Evolutionary conservation across 2,113 vertebrate genomes (phyloP), one percentile per base, ranked within the genome.

Genomic region (Myrmophylax atrothorax): DNA sequence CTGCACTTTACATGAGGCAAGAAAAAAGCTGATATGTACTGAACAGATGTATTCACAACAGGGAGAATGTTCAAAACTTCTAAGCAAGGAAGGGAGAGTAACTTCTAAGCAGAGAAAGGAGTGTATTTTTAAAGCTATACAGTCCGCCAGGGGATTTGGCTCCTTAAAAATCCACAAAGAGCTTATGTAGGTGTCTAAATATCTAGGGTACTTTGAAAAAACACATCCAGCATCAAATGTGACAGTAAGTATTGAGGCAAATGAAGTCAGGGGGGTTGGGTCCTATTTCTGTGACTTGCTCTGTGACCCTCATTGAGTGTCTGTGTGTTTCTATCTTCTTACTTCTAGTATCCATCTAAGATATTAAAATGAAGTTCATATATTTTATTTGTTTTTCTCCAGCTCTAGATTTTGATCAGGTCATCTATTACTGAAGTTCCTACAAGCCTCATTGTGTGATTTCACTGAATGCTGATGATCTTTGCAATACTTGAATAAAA

Each of bases 401-500:
- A 75, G 23, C 55, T 91, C 56, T 70, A 63, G 33, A n/a, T 49
- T 94, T 89, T 68, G 47, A 35, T 64, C 60, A 72, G 60, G 10
- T 68, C 60, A 78, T 56, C 20, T 46, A 2, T 33, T 81, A 52
- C 28, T 24, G 40, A 84, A 28, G 10, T 52, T 72, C 22, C 37
- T 47, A 12, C 0, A 0, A 55, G 42, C 9, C 47, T 90, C 49
- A 22, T 4, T 76, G 47, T 26, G 29, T 44, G 64, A 37, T 74
- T 78, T 78, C 35, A 52, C 60, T 84, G 50, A 14, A 78, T 24
- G 12, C 37, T 78, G 53, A 67, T 22, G 19, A 86, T 31, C 31
- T 72, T 68, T 74, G 25, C 9, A 5, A 49, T 37, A 31, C 20
- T 49, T 56, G 29, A 78, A 63, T 67, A 52, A 76, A 91, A 86